Base-by-base conservation (phyloP, 2,888 invertebrate species). In the Chrysina gloriosa region DNA sequence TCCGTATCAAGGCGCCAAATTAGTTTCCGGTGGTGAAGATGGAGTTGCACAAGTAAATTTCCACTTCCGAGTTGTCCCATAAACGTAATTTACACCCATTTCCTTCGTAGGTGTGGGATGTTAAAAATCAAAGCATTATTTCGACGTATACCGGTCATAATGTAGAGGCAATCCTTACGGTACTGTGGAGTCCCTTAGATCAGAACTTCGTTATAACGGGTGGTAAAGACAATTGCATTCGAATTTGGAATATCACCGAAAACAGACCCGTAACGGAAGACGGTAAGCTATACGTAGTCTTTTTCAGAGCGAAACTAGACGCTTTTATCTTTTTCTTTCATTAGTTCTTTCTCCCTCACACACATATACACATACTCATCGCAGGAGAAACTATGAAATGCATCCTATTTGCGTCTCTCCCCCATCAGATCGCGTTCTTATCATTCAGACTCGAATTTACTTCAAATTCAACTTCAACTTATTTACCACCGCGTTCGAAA, bases 21-120 rank as follows among this genome's bases (percentile, higher is more conserved):
- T 95, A 47, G 85, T 90, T 3, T 89, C 92, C 2, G 89, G 89
- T 0, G 90, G 92, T 1, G 90, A 89, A 69, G 93, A 94, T 79
- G 83, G 85, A 21, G 88, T 89, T 27, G 89, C 89, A 21, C 86
- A 91, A 83, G 92, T 93, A 82, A 80, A 23, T 73, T 70, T 27
- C 2, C n/a, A 2, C 2, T 54, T 29, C n/a, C n/a, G n/a, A n/a
- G n/a, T n/a, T n/a, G n/a, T n/a, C n/a, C n/a, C 2, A 23, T 39
- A 47, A 11, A 2, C 25, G 3, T 6, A 7, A 36, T 9, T 58
- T 36, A 54, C n/a, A n/a, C n/a, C n/a, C n/a, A 54, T 27, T 31
- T 19, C 4, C 48, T 11, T 47, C n/a, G n/a, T 48, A 90, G 89
- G 85, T 91, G 11, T 91, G 90, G 90, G 86, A 90, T 80, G 86